Evolutionary conservation across 2,888 invertebrate genomes (phyloP).

Genomic region (Agrochola lota): DNA sequence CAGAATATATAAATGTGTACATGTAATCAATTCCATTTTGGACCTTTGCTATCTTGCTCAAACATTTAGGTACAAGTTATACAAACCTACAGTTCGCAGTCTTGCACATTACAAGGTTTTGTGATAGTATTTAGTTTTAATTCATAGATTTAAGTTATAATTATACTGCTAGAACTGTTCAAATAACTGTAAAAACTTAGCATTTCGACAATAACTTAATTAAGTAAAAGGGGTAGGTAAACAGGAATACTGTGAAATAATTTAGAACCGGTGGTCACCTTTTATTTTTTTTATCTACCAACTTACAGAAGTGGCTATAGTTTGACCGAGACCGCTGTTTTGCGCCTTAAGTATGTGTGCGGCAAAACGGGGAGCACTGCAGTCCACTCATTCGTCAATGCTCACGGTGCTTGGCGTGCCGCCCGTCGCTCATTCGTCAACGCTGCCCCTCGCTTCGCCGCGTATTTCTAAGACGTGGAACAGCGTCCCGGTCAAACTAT

Average conservation of each 20-base stretch:
- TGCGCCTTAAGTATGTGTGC: too few relatives aligned
- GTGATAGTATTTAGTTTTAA: conserved; percentile 18
- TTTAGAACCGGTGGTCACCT: background rate
- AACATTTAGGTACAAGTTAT: background rate
- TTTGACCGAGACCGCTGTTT: too few relatives aligned
- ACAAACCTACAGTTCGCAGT: background rate
- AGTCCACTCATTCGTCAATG: too few relatives aligned
- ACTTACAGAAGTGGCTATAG: background rate
- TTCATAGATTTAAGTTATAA: background rate
- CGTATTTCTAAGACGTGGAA: too few relatives aligned
- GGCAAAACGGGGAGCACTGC: too few relatives aligned
- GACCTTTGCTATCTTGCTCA: background rate
- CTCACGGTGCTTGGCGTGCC: too few relatives aligned
- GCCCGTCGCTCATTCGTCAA: too few relatives aligned
- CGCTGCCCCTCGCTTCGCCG: too few relatives aligned
- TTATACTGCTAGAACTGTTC: background rate
- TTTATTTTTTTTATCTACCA: background rate
- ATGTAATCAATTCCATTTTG: background rate
- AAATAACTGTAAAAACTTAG: background rate
- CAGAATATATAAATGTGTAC: too few relatives aligned
- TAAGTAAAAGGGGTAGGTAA: background rate
- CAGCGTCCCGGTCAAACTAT: too few relatives aligned
- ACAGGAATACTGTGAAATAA: background rate
- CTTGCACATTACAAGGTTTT: background rate
- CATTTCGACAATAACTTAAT: background rate